Conservation (phyloP, 1,140 invertebrate genomes). For the Trinorchestia longiramus region DNA sequence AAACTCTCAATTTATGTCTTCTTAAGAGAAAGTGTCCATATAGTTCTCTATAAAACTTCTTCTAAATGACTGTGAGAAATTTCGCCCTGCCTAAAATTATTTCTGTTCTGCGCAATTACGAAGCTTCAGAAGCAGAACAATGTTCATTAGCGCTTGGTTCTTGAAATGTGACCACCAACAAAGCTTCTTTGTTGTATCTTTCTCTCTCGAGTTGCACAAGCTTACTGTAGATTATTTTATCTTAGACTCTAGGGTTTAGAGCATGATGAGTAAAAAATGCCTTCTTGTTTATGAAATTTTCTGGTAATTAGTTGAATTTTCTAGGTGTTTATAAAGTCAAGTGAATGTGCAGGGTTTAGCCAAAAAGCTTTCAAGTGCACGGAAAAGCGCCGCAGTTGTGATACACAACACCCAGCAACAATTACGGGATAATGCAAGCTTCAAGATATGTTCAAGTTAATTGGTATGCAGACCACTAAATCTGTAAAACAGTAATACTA, state of each 20-base stretch:
- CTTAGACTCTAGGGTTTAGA: neutral
- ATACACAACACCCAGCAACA: neutral
- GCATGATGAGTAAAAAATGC: neutral
- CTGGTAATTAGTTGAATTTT: neutral
- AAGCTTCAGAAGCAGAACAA: slow-evolving; percentile 24
- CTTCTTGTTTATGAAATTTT: neutral
- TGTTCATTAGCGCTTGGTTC: neutral
- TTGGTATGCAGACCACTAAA: neutral
- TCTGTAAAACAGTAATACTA: neutral
- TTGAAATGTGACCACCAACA: slow-evolving; percentile 21
- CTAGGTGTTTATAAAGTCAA: neutral
- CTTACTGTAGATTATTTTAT: neutral
- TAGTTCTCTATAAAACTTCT: neutral
- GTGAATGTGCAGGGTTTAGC: neutral
- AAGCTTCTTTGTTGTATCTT: neutral
- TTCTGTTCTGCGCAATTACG: neutral
- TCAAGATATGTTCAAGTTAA: neutral
- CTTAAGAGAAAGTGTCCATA: neutral
- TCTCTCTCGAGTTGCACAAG: neutral
- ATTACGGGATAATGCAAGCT: neutral
- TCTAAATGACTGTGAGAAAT: neutral
- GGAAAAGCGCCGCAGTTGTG: neutral
- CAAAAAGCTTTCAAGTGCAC: neutral
- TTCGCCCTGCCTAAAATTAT: neutral
- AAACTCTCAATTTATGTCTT: neutral